These are phyloP conservation scores for Anhinga anhinga DNA, from an alignment of 2,113 vertebrate species.

Conservation along the genomic window DNA sequence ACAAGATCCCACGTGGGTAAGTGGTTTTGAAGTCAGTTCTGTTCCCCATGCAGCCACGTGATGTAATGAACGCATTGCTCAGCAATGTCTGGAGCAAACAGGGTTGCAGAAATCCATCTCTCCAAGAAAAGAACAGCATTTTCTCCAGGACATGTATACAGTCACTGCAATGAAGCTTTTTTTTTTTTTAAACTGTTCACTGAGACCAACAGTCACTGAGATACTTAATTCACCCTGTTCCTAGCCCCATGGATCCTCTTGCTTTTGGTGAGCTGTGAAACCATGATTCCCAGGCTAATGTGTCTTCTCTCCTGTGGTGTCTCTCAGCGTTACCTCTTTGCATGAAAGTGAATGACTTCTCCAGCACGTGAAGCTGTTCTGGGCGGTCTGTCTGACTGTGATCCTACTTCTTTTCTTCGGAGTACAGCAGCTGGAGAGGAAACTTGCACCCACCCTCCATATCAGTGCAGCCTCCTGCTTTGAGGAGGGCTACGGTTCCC, in stretches of 20 bases:
- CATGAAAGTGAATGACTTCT: background rate
- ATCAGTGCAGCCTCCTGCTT: background rate
- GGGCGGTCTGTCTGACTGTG: background rate
- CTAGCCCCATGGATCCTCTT: background rate
- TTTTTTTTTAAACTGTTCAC: background rate
- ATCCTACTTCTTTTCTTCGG: background rate
- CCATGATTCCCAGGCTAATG: background rate
- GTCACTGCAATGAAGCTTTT: background rate
- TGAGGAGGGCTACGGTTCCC: background rate
- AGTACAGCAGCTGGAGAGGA: background rate
- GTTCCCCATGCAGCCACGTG: background rate
- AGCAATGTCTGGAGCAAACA: background rate
- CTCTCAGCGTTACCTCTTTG: background rate
- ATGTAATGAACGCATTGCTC: background rate
- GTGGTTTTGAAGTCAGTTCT: background rate
- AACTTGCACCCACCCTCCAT: fast-evolving
- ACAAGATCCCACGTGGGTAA: background rate
- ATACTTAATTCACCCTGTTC: background rate
- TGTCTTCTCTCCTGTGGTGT: background rate
- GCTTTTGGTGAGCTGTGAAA: background rate
- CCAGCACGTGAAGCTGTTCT: background rate
- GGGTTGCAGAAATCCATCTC: background rate
- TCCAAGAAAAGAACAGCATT: background rate
- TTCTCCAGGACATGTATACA: background rate
- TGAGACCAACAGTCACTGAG: no score